Evolutionary conservation across 2,797 vertebrate genomes (phyloP).

Genomic region (Pseudochaenichthys georgianus): DNA sequence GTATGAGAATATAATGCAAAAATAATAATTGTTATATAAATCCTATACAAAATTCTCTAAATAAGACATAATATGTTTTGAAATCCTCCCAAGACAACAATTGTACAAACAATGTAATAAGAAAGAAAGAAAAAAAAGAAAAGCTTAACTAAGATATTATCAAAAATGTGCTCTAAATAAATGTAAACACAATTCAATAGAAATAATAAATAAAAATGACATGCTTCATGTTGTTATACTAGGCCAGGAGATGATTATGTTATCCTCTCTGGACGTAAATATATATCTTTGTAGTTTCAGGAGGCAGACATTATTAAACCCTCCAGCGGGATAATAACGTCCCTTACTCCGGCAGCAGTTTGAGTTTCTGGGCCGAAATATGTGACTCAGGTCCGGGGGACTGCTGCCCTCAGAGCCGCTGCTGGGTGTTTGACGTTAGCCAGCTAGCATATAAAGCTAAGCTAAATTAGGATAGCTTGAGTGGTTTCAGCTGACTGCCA

Average conservation of each 20-base stretch:
- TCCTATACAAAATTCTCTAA: too few relatives aligned
- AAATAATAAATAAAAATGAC: neutral
- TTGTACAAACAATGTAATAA: too few relatives aligned
- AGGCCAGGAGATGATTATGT: constrained; percentile 63
- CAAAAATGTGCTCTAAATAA: too few relatives aligned
- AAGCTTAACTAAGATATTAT: too few relatives aligned
- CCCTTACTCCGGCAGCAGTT: neutral
- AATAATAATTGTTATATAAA: too few relatives aligned
- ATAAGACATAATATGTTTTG: too few relatives aligned
- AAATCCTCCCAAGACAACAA: too few relatives aligned
- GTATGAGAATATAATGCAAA: too few relatives aligned
- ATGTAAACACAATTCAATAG: too few relatives aligned
- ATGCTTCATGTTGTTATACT: constrained; percentile 37
- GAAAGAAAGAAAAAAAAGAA: too few relatives aligned
- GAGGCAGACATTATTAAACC: constrained; percentile 13
- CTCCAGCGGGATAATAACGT: neutral
- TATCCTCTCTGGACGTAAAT: constrained; percentile 45
- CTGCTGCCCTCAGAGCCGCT: constrained; percentile 25
- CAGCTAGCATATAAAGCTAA: constrained; percentile 39
- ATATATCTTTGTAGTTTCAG: constrained; percentile 8
- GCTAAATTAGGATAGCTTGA: constrained; percentile 54
- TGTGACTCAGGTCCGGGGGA: constrained; percentile 12
- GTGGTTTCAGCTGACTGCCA: constrained; percentile 49
- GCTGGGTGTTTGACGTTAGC: constrained; percentile 42
- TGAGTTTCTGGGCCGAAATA: constrained; percentile 35